Base-by-base conservation (phyloP, 2,113 vertebrate species). In the Crotalus horridus region DNA sequence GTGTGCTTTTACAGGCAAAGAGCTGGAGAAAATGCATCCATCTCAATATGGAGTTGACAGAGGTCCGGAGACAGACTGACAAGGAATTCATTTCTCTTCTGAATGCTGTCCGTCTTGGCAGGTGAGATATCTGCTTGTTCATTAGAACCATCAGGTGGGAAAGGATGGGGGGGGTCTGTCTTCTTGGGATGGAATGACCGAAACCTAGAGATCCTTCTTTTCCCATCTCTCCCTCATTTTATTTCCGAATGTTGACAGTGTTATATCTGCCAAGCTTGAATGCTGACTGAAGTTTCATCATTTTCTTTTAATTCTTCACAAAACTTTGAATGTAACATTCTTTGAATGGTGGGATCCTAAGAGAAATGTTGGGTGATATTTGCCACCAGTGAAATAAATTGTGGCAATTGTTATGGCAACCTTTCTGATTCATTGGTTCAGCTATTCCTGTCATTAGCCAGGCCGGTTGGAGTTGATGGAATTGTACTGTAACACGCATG, bases 1-100 rank as follows among this genome's bases (percentile, higher is more conserved):
- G 69, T 91, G 88, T 3, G 48, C 3, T 53, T 88, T 95, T 94
- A 0, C 91, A 99, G 99, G 98, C 98, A 92, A 98, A 98, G 96
- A 99, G 98, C 96, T 99, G 99, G 99, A 97, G 94, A 90, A 99
- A 98, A 87, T 99, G 99, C 94, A 98, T 99, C 93, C 98, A 98
- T 26, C 85, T 99, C 97, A 99, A 98, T 94, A 98, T 99, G 98
- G 99, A 99, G 96, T 96, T 99, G 92, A 99, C 96, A 0, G 98
- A 99, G 93, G 99, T 99, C 89, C 96, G 98, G 90, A 97, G 99
- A 58, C 99, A 99, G 97, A 98, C 98, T 0, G 99, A 99, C 96
- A 98, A 97, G 95, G 93, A 94, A 43, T 99, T 99, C 97, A 97
- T 99, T 95, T 98, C 99, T 0, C 97, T 99, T 91, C 97, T 99